Conservation (phyloP, 2,113 vertebrate genomes). For the Prinia subflava region DNA sequence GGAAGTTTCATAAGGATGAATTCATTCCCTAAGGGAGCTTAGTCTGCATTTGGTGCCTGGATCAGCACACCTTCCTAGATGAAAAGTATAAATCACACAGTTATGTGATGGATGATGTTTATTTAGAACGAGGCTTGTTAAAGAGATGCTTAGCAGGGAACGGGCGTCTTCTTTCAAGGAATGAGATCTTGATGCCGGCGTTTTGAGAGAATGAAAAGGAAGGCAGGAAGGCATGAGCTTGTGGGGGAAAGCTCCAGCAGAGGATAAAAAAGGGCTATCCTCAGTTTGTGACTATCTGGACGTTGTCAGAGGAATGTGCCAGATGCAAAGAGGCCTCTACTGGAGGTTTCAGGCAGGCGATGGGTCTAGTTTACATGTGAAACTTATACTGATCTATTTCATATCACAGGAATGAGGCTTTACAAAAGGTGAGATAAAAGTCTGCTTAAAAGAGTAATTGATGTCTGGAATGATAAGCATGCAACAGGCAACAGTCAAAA, state of each 20-base stretch:
- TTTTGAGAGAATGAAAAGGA: background rate
- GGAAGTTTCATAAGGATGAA: background rate
- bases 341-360: background rate
- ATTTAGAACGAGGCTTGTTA: background rate
- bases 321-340: background rate
- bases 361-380: background rate
- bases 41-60: background rate
- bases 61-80: background rate
- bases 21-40: background rate
- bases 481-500: background rate
- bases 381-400: background rate
- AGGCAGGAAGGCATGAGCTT: background rate
- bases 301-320: background rate
- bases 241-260: background rate
- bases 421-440: background rate
- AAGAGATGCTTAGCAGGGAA: background rate
- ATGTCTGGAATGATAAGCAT: background rate
- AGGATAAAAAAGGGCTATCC: background rate
- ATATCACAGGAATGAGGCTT: background rate
- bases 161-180: background rate
- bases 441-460: background rate
- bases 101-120: background rate
- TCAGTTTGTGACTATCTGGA: background rate
- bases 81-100: slow-evolving; percentile 4
- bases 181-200: background rate